phyloP scores from a whole-genome alignment of 37 sponge, comb jelly and placozoan species.

The Eunapius fragilis region DNA sequence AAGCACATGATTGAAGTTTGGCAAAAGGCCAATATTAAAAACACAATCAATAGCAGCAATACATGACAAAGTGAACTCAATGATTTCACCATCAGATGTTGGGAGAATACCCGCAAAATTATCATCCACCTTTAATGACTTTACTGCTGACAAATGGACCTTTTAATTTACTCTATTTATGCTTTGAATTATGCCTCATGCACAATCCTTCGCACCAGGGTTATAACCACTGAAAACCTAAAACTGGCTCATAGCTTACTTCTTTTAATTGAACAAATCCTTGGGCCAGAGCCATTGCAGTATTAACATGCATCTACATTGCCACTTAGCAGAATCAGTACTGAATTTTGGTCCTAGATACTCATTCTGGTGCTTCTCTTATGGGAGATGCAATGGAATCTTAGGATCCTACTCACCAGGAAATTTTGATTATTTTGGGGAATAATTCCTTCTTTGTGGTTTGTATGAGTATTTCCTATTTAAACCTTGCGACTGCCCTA shows the following conservation, averaged over 20 bases:
- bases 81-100: slow-evolving; percentile 39
- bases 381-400: slow-evolving; percentile 71
- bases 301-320: slow-evolving; percentile 63
- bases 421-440: too few species aligned
- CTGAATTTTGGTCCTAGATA: slow-evolving; percentile 66
- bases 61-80: not conserved
- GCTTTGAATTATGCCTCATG: slow-evolving; percentile 45
- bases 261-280: slow-evolving; percentile 26
- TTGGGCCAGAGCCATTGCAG: slow-evolving; percentile 49
- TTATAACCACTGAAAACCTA: slow-evolving; percentile 25
- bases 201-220: slow-evolving; percentile 11
- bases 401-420: slow-evolving; percentile 47
- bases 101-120: slow-evolving; percentile 59
- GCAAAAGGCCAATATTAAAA: not conserved
- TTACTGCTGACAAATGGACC: slow-evolving; percentile 75
- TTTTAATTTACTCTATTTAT: slow-evolving; percentile 54
- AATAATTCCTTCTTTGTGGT: too few species aligned
- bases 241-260: slow-evolving; percentile 27
- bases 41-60: slow-evolving; percentile 18
- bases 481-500: too few species aligned
- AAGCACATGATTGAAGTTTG: slow-evolving; percentile 38
- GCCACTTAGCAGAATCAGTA: slow-evolving; percentile 49
- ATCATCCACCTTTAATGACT: slow-evolving; percentile 43
- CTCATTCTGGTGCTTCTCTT: too few species aligned
- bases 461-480: too few species aligned